These are phyloP conservation scores for Micromesistius poutassou DNA, from an alignment of 2,797 vertebrate species.

Conservation along the genomic window DNA sequence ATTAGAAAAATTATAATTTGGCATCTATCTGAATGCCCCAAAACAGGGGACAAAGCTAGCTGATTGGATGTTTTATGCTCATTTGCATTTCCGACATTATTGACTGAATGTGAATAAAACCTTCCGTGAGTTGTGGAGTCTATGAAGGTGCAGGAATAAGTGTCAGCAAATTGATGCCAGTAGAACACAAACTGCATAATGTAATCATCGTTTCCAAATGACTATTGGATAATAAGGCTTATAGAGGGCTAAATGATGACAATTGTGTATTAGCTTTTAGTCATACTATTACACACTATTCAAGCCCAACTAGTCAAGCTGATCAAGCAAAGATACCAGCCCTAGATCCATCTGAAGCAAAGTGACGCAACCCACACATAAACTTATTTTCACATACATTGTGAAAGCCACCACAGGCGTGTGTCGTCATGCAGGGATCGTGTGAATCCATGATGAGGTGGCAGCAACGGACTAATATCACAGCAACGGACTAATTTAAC, in stretches of 20 bases:
- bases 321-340: not conserved
- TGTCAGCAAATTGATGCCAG: too few species aligned
- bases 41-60: not conserved
- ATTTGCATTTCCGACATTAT: not conserved
- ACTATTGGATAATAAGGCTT: not conserved
- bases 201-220: not conserved
- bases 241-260: not conserved
- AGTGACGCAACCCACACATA: not conserved
- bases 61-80: not conserved
- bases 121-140: not conserved
- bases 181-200: too few species aligned
- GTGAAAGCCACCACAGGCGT: not conserved
- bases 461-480: slow-evolving; percentile 37
- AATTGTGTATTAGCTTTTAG: not conserved
- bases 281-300: not conserved
- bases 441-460: slow-evolving; percentile 38
- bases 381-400: not conserved
- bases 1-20: not conserved
- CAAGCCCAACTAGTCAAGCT: not conserved
- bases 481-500: too few species aligned
- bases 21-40: not conserved
- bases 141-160: not conserved
- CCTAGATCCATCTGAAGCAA: not conserved
- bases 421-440: not conserved
- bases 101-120: not conserved